A percentile compares a stretch with the other conserved stretches of the same genome.
Conservation (phyloP, 2,113 vertebrate species). For the Climacteris rufus region DNA sequence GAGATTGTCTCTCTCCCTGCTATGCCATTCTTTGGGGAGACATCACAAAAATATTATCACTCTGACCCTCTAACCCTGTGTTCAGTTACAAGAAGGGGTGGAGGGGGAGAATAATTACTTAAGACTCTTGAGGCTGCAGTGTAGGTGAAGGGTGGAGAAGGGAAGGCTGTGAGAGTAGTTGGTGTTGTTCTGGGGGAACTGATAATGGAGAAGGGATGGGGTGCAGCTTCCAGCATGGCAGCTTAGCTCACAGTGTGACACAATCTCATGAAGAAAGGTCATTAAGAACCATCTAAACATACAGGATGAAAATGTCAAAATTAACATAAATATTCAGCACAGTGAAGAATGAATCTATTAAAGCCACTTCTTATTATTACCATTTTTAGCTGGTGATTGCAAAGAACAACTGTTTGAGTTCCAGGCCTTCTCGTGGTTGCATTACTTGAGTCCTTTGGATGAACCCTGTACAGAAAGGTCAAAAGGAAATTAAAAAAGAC, state of each 20-base stretch:
- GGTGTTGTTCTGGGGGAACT: not conserved
- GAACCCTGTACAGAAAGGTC: constrained; percentile 41
- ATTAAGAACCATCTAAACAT: not conserved
- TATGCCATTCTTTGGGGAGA: not conserved
- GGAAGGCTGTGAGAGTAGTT: not conserved
- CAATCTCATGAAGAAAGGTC: not conserved
- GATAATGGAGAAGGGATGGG: not conserved
- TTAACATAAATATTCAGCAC: not conserved
- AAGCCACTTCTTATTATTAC: constrained; percentile 44
- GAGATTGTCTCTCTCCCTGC: not conserved
- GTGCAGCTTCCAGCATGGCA: not conserved
- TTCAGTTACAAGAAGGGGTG: not conserved
- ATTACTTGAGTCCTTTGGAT: constrained; percentile 33
- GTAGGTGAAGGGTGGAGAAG: not conserved
- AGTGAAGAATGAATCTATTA: not conserved
- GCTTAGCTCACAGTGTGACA: not conserved
- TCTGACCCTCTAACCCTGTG: not conserved
- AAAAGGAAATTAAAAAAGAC: not conserved
- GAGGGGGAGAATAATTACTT: not conserved
- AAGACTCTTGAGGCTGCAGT: not conserved
- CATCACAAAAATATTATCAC: not conserved
- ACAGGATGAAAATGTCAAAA: not conserved
- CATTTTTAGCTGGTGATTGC: constrained; percentile 26
- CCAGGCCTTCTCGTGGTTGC: constrained; percentile 67
- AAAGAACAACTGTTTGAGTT: constrained; percentile 33